Conservation (phyloP, 1,140 invertebrate genomes). For the Himalopsyche phryganea region DNA sequence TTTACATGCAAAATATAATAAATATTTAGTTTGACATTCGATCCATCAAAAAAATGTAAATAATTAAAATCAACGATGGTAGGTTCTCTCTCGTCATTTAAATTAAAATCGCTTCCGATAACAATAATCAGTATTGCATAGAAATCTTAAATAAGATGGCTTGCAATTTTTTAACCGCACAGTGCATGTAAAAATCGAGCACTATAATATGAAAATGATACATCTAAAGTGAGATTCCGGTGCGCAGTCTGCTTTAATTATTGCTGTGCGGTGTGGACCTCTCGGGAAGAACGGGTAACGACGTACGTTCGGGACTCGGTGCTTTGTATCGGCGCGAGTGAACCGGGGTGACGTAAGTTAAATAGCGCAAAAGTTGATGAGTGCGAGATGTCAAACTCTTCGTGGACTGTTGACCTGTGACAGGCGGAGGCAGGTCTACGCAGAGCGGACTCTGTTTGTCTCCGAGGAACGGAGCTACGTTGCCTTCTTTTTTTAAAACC, state of each 20-base stretch:
- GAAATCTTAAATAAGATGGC: no score
- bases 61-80: no score
- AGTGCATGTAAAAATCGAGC: no score
- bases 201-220: no score
- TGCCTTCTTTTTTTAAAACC: slow-evolving; percentile 42
- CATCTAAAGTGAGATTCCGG: no score
- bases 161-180: no score
- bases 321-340: slow-evolving; percentile 40
- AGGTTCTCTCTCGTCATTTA: no score
- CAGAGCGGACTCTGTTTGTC: slow-evolving; percentile 42
- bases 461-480: slow-evolving; percentile 43
- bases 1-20: no score
- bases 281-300: background rate
- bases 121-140: no score
- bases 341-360: slow-evolving; percentile 41
- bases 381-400: slow-evolving; percentile 28
- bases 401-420: slow-evolving; percentile 17
- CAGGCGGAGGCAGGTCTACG: slow-evolving; percentile 44
- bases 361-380: slow-evolving; percentile 40
- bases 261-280: background rate
- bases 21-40: no score
- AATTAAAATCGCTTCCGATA: no score
- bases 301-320: background rate
- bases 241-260: background rate
- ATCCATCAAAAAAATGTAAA: no score